Percentiles rank a stretch among this genome's conserved stretches.
These are phyloP conservation scores for Drosophila histrio DNA, from an alignment of 2,888 invertebrate species.

Conservation along the genomic window DNA sequence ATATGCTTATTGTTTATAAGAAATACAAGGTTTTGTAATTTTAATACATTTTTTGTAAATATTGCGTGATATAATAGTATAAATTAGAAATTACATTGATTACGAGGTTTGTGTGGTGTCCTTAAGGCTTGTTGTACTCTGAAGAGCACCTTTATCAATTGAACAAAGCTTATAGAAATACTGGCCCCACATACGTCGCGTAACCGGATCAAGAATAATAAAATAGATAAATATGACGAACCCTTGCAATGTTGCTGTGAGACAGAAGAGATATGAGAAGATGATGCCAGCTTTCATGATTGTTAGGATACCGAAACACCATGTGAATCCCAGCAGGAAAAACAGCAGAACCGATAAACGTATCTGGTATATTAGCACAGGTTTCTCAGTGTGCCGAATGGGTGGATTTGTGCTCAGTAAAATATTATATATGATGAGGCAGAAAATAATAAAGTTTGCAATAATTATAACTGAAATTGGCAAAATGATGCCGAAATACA, in stretches of 20 bases:
- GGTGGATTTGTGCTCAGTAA: slow-evolving; percentile 85
- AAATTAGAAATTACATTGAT: slow-evolving; percentile 2
- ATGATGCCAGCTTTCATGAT: slow-evolving; percentile 84
- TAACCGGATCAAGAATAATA: slow-evolving; percentile 86
- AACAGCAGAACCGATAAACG: slow-evolving; percentile 86
- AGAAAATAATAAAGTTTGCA: slow-evolving; percentile 86
- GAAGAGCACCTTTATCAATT: slow-evolving; percentile 23
- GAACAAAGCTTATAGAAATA: slow-evolving; percentile 47
- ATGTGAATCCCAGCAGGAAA: slow-evolving; percentile 87
- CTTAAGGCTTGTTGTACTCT: slow-evolving; percentile 49
- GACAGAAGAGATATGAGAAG: slow-evolving; percentile 87
- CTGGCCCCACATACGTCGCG: slow-evolving; percentile 85
- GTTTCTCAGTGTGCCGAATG: slow-evolving; percentile 82
- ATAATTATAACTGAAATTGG: slow-evolving; percentile 85
- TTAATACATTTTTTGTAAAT: neutral
- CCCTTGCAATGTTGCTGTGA: slow-evolving; percentile 87
- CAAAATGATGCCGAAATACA: slow-evolving; percentile 85
- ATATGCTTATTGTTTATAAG: neutral
- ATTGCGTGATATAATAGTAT: neutral
- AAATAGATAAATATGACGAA: slow-evolving; percentile 87
- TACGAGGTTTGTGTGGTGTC: slow-evolving; percentile 58
- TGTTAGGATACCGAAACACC: slow-evolving; percentile 87
- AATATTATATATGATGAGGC: slow-evolving; percentile 86
- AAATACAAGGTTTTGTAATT: neutral
- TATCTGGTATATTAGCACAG: slow-evolving; percentile 84